These are phyloP conservation scores for Subacronicta megacephala DNA, from an alignment of 2,888 invertebrate species.

Conservation along the genomic window DNA sequence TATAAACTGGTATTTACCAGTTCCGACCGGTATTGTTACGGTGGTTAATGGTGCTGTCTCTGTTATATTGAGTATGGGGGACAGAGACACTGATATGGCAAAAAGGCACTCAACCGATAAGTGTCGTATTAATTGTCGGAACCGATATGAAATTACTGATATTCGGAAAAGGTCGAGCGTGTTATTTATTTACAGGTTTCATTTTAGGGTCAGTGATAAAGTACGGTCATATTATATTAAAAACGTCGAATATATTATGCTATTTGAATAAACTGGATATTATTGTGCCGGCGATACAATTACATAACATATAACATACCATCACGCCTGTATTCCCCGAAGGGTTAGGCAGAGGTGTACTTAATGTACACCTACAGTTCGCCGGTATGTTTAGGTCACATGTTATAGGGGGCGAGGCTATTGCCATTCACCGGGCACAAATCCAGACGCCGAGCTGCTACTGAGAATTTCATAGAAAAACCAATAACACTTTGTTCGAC, in stretches of 20 bases:
- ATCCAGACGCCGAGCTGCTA: too few relatives aligned
- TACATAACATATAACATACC: too few relatives aligned
- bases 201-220: constrained; percentile 30
- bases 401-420: too few relatives aligned
- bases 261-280: constrained; percentile 20
- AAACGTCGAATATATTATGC: constrained; percentile 11
- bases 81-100: constrained; percentile 23
- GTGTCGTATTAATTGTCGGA: constrained; percentile 48
- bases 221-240: constrained; percentile 18
- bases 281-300: constrained; percentile 6
- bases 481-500: too few relatives aligned
- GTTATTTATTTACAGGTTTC: constrained; percentile 43
- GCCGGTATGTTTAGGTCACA: too few relatives aligned
- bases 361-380: too few relatives aligned
- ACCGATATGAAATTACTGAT: constrained; percentile 42
- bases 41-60: constrained; percentile 34
- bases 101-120: constrained; percentile 35
- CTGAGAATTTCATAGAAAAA: too few relatives aligned
- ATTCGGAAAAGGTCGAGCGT: constrained; percentile 31
- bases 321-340: too few relatives aligned
- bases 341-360: too few relatives aligned
- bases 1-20: constrained; percentile 47
- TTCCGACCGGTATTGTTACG: constrained; percentile 38
- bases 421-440: too few relatives aligned
- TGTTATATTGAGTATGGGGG: constrained; percentile 16